Conservation (phyloP, 2,113 vertebrate genomes). For the Probosciger aterrimus region DNA sequence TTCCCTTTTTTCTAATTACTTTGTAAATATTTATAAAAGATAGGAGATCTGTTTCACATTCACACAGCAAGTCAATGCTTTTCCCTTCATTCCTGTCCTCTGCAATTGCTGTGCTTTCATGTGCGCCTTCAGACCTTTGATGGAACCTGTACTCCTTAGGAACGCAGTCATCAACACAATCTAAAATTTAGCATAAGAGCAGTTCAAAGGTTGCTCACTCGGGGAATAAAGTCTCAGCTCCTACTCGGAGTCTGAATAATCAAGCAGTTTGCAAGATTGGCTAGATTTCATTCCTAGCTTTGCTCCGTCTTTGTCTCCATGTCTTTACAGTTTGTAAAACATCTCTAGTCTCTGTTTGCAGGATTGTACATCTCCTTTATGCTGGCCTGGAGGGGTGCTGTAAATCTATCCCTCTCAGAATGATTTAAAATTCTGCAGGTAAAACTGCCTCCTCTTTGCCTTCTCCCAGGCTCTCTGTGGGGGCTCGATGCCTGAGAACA, state of each 20-base stretch:
- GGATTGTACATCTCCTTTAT: constrained; percentile 6
- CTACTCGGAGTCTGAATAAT: neutral
- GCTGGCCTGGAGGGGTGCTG: constrained; percentile 23
- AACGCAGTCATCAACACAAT: neutral
- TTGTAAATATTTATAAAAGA: constrained; percentile 61
- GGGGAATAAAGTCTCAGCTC: neutral
- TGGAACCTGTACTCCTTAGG: neutral
- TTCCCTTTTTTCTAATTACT: constrained; percentile 31
- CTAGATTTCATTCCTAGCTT: constrained; percentile 3
- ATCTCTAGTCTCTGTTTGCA: neutral
- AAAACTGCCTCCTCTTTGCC: neutral
- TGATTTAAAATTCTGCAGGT: constrained; percentile 16
- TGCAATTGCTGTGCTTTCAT: neutral
- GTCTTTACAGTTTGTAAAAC: constrained; percentile 45
- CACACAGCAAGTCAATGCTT: neutral
- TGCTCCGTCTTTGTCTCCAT: neutral
- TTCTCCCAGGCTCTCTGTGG: neutral
- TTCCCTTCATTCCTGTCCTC: neutral
- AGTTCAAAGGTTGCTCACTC: constrained; percentile 1
- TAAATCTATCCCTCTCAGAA: constrained; percentile 16
- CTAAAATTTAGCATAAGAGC: neutral
- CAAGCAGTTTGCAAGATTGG: neutral
- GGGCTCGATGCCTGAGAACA: neutral
- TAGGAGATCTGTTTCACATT: constrained; percentile 31
- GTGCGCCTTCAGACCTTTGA: neutral